Percentiles rank a stretch among this genome's conserved stretches.
Conservation (phyloP, 2,797 vertebrate species). For the Schizopygopsis pylzovi region DNA sequence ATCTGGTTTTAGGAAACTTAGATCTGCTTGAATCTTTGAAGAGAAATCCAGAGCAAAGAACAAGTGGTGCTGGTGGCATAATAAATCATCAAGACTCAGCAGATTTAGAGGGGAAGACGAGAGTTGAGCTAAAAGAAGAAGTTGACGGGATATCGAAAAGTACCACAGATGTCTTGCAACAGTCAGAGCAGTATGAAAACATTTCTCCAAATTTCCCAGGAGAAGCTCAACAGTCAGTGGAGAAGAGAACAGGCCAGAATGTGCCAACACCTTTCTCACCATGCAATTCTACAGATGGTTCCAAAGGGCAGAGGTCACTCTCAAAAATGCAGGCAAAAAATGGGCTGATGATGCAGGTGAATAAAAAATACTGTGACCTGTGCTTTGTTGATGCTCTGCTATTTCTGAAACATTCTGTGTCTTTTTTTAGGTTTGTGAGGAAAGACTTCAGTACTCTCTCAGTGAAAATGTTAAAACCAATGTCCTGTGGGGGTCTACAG, state of each 20-base stretch:
- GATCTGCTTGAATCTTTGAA: slow-evolving; percentile 82
- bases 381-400: neutral
- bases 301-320: slow-evolving; percentile 76
- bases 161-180: slow-evolving; percentile 47
- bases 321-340: slow-evolving; percentile 81
- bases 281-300: slow-evolving; percentile 64
- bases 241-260: slow-evolving; percentile 59
- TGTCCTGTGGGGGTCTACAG: slow-evolving; percentile 80
- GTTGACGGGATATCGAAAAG: slow-evolving; percentile 53
- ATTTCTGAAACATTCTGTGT: slow-evolving; percentile 10
- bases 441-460: slow-evolving; percentile 88
- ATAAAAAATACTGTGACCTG: neutral
- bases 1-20: slow-evolving; percentile 80
- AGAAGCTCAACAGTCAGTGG: slow-evolving; percentile 51
- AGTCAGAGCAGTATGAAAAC: slow-evolving; percentile 34
- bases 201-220: slow-evolving; percentile 53
- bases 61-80: slow-evolving; percentile 27
- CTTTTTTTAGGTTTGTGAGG: slow-evolving; percentile 85
- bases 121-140: slow-evolving; percentile 62
- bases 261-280: slow-evolving; percentile 56
- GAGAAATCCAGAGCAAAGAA: slow-evolving; percentile 74
- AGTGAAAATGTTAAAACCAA: slow-evolving; percentile 92
- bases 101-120: slow-evolving; percentile 52
- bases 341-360: slow-evolving; percentile 88
- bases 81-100: slow-evolving; percentile 50